Percentiles rank a stretch among this genome's conserved stretches.
phyloP scores from a whole-genome alignment of 2,797 vertebrate genomes.

The Fistularia tabacaria region DNA sequence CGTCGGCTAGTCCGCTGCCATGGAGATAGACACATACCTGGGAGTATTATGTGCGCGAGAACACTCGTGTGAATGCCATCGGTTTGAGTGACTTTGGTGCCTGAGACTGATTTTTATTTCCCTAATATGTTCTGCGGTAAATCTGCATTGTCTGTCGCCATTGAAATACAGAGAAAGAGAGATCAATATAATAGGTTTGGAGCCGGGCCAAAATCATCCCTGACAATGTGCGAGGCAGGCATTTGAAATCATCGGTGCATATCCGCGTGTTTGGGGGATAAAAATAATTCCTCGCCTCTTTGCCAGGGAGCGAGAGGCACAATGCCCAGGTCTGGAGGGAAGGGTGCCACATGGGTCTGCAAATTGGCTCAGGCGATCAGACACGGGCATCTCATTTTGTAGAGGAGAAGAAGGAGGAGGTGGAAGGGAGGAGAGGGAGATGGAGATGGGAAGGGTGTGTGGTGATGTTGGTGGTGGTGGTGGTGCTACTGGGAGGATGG shows the following conservation, averaged over 20 bases:
- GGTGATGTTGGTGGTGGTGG: constrained; percentile 10
- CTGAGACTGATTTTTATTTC: constrained; percentile 71
- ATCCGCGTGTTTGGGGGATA: constrained; percentile 77
- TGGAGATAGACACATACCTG: background rate
- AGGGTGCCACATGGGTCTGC: constrained; percentile 79
- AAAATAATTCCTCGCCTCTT: constrained; percentile 79
- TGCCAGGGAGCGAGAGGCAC: constrained; percentile 77
- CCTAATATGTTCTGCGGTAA: constrained; percentile 79
- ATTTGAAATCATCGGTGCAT: constrained; percentile 79
- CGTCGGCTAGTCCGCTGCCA: background rate
- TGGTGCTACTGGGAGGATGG: constrained; percentile 4
- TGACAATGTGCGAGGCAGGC: constrained; percentile 76
- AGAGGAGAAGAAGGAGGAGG: constrained; percentile 64
- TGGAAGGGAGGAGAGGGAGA: constrained; percentile 29
- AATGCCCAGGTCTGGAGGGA: constrained; percentile 80
- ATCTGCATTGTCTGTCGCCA: constrained; percentile 78
- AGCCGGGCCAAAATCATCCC: constrained; percentile 76
- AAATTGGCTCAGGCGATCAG: constrained; percentile 82
- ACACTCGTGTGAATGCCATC: constrained; percentile 37
- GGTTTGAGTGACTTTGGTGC: constrained; percentile 57
- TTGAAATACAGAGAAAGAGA: constrained; percentile 81
- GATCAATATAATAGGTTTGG: constrained; percentile 85
- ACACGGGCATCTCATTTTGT: constrained; percentile 78
- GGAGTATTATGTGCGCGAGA: constrained; percentile 15
- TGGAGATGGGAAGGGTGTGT: constrained; percentile 56